Evolutionary conservation across 2,797 vertebrate genomes (phyloP), one percentile per base, ranked within the genome.

Genomic region (Discoglossus pictus): DNA sequence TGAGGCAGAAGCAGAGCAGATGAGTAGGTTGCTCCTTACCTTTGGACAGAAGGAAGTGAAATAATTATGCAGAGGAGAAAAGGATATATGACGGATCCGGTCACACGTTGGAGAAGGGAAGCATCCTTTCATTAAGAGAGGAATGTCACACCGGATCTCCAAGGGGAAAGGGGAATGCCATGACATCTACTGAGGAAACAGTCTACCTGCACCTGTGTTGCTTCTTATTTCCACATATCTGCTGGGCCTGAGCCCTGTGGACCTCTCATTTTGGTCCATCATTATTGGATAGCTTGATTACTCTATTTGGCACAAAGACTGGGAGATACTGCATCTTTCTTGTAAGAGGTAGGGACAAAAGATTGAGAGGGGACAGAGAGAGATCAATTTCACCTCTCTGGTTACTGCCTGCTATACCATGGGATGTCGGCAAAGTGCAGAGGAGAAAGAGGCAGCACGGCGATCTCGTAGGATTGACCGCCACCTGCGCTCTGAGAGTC

Each of bases 391-490:
- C 76, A 44, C 68, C 68, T 58, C 70, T 42, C 66, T 72, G 27
- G 73, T 61, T 70, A 50, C 61, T 65, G 24, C 78, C 85, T 82
- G 85, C 87, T 90, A 77, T 90, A 98, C 89, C 94, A 99, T 99
- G 97, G 97, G 97, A 91, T 99, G 97, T 90, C 93, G 97, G 85
- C 97, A 99, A 91, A 99, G 97, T 88, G 97, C 96, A 42, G 97
- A 99, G 90, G 97, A 99, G 84, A 99, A 99, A 89, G 97, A 99
- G 84, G 97, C 97, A 23, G 97, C 96, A n/a, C 87, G 96, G 84
- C 94, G 96, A 83, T 99, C 97, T 0, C 90, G 97, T 16, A 91
- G 97, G 58, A 99, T 99, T 24, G 97, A 99, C 89, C 94, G 97
- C 77, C 97, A 99, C 89, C 86, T 99, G 86, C 97, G 96, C 84